Conservation (phyloP, 1,140 invertebrate genomes). For the Lineus longissimus region DNA sequence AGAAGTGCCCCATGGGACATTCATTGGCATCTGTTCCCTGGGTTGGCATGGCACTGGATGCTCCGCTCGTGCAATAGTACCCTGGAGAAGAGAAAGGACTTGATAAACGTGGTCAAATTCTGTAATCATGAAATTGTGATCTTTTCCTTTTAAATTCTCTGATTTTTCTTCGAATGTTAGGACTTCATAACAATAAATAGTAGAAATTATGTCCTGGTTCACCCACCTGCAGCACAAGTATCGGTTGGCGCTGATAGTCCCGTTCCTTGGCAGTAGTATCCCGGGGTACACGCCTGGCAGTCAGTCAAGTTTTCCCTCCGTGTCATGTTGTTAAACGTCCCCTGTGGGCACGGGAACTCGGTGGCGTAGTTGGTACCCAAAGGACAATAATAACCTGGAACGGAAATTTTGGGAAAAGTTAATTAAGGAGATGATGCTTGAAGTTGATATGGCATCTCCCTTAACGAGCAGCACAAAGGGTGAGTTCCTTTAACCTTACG, state of each 20-base stretch:
- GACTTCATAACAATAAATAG: too few species aligned
- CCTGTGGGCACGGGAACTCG: constrained; percentile 41
- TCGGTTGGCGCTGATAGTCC: constrained; percentile 35
- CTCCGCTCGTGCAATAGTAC: constrained; percentile 40
- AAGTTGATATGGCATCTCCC: neutral
- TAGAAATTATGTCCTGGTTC: neutral
- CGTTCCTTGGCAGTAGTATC: constrained; percentile 39
- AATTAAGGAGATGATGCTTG: neutral
- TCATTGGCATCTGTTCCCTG: constrained; percentile 30
- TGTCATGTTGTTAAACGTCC: constrained; percentile 44
- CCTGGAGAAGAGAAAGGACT: constrained; percentile 16
- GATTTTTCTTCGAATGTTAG: too few species aligned
- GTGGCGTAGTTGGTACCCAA: constrained; percentile 32
- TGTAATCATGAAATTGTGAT: neutral
- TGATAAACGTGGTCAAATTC: neutral
- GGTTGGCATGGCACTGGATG: constrained; percentile 37
- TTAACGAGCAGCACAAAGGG: neutral
- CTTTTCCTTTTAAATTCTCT: too few species aligned
- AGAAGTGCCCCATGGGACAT: constrained; percentile 44
- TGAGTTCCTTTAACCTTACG: neutral
- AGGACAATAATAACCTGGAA: constrained; percentile 38
- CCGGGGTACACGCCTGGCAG: constrained; percentile 39
- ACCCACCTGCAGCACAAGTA: constrained; percentile 29
- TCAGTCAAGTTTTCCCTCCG: constrained; percentile 27
- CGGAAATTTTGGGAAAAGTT: neutral